Evolutionary conservation across 2,797 vertebrate genomes (phyloP), one percentile per base, ranked within the genome.

Genomic region (Anomalospiza imberbis): DNA sequence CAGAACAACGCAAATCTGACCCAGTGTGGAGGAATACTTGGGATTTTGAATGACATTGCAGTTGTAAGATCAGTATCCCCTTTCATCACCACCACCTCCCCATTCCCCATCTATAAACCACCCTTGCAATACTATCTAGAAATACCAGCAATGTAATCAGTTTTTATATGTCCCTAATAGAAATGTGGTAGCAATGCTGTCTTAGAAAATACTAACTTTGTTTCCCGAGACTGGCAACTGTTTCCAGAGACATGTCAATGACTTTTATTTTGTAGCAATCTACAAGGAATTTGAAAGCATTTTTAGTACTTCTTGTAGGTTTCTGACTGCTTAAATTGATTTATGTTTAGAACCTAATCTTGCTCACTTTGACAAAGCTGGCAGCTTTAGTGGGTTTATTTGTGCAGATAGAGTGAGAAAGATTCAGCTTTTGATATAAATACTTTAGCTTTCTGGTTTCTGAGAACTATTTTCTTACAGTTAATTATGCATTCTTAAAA

Each of bases 301-400:
- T 66, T 78, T 86, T 1, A 63, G 44, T 73, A 28, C 22, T 91
- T 82, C n/a, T 88, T 67, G 40, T 38, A 83, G 72, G 31, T 80
- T 96, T 88, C 72, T 74, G 81, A 74, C 75, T 91, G 91, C 62
- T 92, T 54, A 71, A 88, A 86, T 55, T 78, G 79, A 86, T 93
- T 91, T 93, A 62, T 91, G 79, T 95, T 94, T 88, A 88, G 93
- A 91, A 81, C n/a, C 75, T 91, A 68, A 89, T 95, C 61, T 85
- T 92, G 83, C 58, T 96, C 73, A 36, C 84, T 93, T 89, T 82
- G 91, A 93, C 89, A 94, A 89, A 93, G 70, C 93, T 94, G 95
- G 92, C 90, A 95, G 31, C 90, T 92, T 87, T 77, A 82, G 63
- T 63, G 68, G 72, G 77, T 95, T 93, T 94, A 71, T 95, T 94